Percentiles rank a stretch among this genome's conserved stretches.
Evolutionary conservation across 2,797 vertebrate genomes (phyloP).

Genomic region (Fratercula arctica): DNA sequence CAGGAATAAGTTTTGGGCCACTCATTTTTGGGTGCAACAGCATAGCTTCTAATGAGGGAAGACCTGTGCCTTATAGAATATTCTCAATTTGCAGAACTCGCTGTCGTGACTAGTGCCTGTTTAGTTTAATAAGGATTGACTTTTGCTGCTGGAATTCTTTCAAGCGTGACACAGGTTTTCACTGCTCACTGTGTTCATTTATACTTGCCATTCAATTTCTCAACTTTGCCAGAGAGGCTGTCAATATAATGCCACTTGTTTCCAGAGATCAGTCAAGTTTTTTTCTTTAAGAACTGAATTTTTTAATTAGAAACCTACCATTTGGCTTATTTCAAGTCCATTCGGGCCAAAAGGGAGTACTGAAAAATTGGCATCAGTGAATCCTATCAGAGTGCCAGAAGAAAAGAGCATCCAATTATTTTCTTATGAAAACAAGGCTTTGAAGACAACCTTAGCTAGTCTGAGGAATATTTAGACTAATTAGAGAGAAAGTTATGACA

Average conservation of each 20-base stretch:
- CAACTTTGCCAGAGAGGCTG: background rate
- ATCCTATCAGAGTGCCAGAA: background rate
- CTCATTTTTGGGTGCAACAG: background rate
- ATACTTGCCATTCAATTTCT: background rate
- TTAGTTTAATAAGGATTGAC: background rate
- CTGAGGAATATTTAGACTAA: background rate
- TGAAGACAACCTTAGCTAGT: background rate
- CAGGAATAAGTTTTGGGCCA: background rate
- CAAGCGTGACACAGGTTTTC: background rate
- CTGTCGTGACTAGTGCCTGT: background rate
- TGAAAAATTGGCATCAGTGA: background rate
- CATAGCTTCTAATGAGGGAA: background rate
- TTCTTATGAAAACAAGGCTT: background rate
- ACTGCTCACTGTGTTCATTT: background rate
- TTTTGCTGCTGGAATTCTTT: background rate
- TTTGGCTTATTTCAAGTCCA: background rate
- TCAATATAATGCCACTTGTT: background rate
- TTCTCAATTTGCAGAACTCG: background rate
- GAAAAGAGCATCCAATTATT: slow-evolving; percentile 19
- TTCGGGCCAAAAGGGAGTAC: background rate
- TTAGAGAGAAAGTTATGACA: background rate
- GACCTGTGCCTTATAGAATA: background rate
- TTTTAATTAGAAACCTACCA: slow-evolving; percentile 13
- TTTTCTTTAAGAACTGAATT: background rate
- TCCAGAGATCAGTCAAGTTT: background rate